Conservation (phyloP, 2,113 vertebrate genomes). For the Procavia capensis region DNA sequence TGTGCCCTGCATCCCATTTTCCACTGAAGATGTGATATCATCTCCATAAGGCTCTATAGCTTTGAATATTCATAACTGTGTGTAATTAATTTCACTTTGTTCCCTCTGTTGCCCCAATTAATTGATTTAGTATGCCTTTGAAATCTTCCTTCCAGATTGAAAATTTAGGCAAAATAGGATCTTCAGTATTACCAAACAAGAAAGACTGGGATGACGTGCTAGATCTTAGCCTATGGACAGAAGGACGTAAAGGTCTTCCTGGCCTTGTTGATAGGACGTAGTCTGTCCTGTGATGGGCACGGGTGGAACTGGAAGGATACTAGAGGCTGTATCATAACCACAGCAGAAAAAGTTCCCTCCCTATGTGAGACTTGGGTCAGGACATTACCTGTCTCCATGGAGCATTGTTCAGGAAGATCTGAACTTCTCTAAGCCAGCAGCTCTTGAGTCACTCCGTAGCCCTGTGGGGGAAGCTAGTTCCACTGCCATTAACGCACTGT, state of each 20-base stretch:
- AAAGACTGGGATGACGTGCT: neutral
- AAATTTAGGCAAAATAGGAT: conserved; percentile 44
- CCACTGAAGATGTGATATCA: neutral
- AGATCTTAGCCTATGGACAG: neutral
- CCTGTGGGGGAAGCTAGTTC: neutral
- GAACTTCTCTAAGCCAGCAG: conserved; percentile 15
- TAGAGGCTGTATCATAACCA: neutral
- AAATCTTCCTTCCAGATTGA: conserved; percentile 18
- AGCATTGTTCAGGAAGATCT: neutral
- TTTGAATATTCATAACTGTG: neutral
- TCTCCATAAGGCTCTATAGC: conserved; percentile 23
- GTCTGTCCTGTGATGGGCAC: neutral
- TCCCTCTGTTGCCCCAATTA: conserved; percentile 33
- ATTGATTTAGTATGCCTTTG: conserved; percentile 19
- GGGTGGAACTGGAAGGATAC: neutral
- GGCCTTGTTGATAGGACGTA: neutral
- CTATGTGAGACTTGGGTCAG: neutral
- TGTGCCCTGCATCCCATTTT: conserved; percentile 25
- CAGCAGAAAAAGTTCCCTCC: neutral
- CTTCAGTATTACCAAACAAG: conserved; percentile 4
- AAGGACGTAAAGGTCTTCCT: neutral
- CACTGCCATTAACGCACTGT: neutral
- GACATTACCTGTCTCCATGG: neutral
- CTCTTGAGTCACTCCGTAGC: neutral
- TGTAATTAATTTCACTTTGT: conserved; percentile 13